Conservation (phyloP, 2,888 invertebrate species). For the Yponomeuta evonymella region DNA sequence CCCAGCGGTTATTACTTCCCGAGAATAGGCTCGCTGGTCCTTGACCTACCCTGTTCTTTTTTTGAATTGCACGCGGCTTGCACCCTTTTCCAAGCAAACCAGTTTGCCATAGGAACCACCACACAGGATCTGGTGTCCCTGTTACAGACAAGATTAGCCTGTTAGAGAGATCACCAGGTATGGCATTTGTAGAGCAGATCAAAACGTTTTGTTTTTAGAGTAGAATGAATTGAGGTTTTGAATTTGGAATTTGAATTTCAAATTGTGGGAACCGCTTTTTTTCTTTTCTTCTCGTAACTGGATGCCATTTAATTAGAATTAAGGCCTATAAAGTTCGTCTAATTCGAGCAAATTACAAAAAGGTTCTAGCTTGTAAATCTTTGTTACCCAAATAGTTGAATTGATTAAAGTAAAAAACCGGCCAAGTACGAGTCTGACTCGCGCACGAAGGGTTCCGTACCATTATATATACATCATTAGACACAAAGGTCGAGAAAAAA, state of each 20-base stretch:
- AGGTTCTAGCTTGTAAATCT: no score
- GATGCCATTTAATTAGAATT: not conserved
- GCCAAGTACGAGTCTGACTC: no score
- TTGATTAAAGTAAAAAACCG: no score
- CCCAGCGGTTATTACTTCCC: not conserved
- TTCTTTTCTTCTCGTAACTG: not conserved
- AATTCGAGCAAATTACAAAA: no score
- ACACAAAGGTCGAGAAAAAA: no score
- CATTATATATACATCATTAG: no score
- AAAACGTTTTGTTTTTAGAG: not conserved
- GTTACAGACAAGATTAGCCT: not conserved
- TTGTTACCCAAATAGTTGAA: no score
- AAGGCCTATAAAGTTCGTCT: no score
- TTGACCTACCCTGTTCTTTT: slow-evolving; percentile 14
- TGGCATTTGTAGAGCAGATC: not conserved
- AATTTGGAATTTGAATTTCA: slow-evolving; percentile 11
- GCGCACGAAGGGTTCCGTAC: no score
- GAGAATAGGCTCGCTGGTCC: not conserved
- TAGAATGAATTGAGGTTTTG: not conserved
- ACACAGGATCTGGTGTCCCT: not conserved
- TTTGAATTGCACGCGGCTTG: slow-evolving; percentile 4
- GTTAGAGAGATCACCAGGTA: not conserved
- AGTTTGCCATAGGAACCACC: not conserved
- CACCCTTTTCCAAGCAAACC: not conserved
- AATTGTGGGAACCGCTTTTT: slow-evolving; percentile 10